Conservation (phyloP, 2,888 invertebrate species). For the Ypsolopha scabrella region DNA sequence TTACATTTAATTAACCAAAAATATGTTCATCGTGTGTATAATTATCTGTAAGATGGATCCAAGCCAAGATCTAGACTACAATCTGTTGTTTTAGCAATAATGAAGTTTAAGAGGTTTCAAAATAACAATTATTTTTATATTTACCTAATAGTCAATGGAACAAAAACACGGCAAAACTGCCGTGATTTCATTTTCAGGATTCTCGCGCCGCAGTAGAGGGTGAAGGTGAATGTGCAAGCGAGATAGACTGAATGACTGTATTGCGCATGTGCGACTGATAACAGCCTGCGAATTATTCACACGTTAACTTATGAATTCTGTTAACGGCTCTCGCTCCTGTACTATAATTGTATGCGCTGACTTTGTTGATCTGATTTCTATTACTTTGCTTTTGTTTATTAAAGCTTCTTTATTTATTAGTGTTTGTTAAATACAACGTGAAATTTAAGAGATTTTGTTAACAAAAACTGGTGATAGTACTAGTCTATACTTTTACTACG, state of each 20-base stretch:
- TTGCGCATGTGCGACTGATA: slow-evolving; percentile 57
- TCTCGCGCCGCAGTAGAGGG: not conserved
- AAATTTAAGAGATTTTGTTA: no score
- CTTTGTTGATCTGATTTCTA: not conserved
- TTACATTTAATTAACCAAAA: no score
- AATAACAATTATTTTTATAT: no score
- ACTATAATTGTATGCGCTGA: not conserved
- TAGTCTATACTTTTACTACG: no score
- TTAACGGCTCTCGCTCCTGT: slow-evolving; percentile 12
- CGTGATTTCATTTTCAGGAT: not conserved
- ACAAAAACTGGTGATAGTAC: no score
- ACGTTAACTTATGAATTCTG: slow-evolving; percentile 26
- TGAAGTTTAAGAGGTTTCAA: no score
- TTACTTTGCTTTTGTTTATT: not conserved
- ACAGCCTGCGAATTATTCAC: slow-evolving; percentile 56
- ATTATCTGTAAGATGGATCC: no score
- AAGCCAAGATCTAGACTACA: no score
- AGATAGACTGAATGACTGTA: slow-evolving; percentile 28
- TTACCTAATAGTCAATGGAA: not conserved
- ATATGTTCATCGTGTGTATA: no score
- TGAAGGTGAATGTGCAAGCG: slow-evolving; percentile 35
- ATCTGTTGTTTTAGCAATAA: no score
- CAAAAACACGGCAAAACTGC: not conserved
- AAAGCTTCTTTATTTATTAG: no score
- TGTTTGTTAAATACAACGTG: no score